Percentiles rank a stretch among this genome's conserved stretches.
These are phyloP conservation scores for Ornithorhynchus anatinus DNA, from an alignment of 2,113 vertebrate genomes.

Conservation along the genomic window DNA sequence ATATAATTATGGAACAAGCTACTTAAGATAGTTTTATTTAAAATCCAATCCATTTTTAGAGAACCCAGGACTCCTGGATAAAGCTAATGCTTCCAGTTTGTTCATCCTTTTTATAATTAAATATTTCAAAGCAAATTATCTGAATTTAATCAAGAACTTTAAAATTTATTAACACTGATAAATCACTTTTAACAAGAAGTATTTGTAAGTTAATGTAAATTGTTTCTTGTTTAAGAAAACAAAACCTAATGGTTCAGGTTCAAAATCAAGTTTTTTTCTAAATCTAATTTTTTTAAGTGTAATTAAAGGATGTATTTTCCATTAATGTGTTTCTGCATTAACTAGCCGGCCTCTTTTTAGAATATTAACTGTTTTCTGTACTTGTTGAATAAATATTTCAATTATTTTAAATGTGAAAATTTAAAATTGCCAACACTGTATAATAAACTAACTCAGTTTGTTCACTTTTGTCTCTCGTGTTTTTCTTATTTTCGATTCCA, in stretches of 20 bases:
- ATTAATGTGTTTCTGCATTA: conserved; percentile 78
- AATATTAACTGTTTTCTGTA: conserved; percentile 82
- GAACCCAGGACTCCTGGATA: too few relatives aligned
- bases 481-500: conserved; percentile 12
- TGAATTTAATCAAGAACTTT: not conserved
- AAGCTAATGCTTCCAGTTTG: conserved; percentile 22
- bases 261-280: conserved; percentile 67
- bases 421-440: conserved; percentile 66
- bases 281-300: conserved; percentile 77
- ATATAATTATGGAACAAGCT: too few relatives aligned
- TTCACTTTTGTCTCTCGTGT: conserved; percentile 16
- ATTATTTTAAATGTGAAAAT: conserved; percentile 67
- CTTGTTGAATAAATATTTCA: conserved; percentile 84
- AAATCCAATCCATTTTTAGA: conserved; percentile 9
- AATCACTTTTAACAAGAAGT: conserved; percentile 72
- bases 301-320: conserved; percentile 83
- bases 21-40: too few relatives aligned
- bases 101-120: conserved; percentile 17
- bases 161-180: conserved; percentile 76
- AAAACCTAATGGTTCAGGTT: conserved; percentile 59
- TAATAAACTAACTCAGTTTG: conserved; percentile 47
- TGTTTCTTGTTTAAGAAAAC: conserved; percentile 67
- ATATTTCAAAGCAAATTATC: conserved; percentile 1
- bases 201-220: conserved; percentile 74
- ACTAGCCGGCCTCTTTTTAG: conserved; percentile 72